Percentiles rank a stretch among this genome's conserved stretches.
These are phyloP conservation scores for Notolabrus celidotus DNA, from an alignment of 2,797 vertebrate species.

Conservation along the genomic window DNA sequence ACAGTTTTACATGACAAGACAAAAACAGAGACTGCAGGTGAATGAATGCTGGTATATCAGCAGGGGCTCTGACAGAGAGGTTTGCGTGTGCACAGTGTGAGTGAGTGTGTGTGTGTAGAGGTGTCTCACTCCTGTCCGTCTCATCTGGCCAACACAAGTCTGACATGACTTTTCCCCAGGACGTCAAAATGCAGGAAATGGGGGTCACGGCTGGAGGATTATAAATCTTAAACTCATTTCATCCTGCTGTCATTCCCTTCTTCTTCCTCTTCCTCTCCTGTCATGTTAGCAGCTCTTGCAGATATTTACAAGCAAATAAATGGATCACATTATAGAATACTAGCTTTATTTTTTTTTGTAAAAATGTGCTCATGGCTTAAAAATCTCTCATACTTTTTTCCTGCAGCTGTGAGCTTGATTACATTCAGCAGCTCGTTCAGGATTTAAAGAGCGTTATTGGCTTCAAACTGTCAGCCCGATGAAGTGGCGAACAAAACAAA, in stretches of 20 bases:
- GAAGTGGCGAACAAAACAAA: slow-evolving; percentile 69
- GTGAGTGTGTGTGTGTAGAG: slow-evolving; percentile 27
- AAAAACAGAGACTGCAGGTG: neutral
- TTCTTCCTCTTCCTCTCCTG: slow-evolving; percentile 38
- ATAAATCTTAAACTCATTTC: slow-evolving; percentile 74
- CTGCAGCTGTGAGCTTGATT: slow-evolving; percentile 63
- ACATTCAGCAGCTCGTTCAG: slow-evolving; percentile 58
- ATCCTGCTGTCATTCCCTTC: slow-evolving; percentile 50
- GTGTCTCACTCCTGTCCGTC: slow-evolving; percentile 59
- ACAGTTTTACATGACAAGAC: slow-evolving; percentile 4
- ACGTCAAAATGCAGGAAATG: slow-evolving; percentile 58
- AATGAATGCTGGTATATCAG: slow-evolving; percentile 6
- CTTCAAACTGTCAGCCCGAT: slow-evolving; percentile 55
- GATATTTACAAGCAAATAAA: slow-evolving; percentile 46
- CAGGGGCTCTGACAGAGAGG: slow-evolving; percentile 9
- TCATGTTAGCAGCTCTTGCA: slow-evolving; percentile 39
- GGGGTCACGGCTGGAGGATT: slow-evolving; percentile 62
- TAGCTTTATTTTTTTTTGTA: slow-evolving; percentile 7
- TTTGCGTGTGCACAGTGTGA: neutral
- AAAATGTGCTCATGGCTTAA: slow-evolving; percentile 26
- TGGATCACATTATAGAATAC: slow-evolving; percentile 24
- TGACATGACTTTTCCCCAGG: slow-evolving; percentile 81
- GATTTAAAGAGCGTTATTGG: slow-evolving; percentile 60
- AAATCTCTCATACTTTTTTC: slow-evolving; percentile 50
- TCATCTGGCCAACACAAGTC: slow-evolving; percentile 57